Conservation (phyloP, 1,140 invertebrate genomes). For the Drosophila bifasciata region DNA sequence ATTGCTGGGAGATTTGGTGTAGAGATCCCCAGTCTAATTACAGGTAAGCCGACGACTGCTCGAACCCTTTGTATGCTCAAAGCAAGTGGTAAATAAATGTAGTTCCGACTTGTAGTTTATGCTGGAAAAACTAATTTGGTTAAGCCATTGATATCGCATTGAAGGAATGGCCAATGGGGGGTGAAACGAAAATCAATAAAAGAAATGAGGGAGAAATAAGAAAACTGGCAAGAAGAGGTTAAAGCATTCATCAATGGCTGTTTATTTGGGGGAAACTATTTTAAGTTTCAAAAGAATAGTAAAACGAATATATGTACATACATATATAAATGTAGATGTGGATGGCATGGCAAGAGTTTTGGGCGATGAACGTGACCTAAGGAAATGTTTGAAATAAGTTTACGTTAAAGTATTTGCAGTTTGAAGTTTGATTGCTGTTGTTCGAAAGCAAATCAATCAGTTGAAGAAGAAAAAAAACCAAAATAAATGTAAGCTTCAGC, state of each 20-base stretch:
- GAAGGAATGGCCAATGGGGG: constrained; percentile 7
- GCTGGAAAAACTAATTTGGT: constrained; percentile 15
- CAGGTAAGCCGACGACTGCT: constrained; percentile 13
- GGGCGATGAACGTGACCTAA: no score
- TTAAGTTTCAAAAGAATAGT: constrained; percentile 13
- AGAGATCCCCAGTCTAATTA: constrained; percentile 45
- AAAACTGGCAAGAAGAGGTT: constrained; percentile 16
- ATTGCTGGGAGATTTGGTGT: constrained; percentile 16
- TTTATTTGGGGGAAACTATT: constrained; percentile 31
- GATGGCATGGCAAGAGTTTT: no score
- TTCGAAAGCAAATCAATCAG: no score
- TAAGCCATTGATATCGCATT: not conserved
- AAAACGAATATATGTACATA: constrained; percentile 14
- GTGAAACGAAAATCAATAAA: constrained; percentile 34
- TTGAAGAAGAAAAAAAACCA: no score
- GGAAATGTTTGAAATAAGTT: no score
- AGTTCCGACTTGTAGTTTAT: constrained; percentile 6
- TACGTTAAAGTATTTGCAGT: no score
- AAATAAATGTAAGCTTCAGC: no score
- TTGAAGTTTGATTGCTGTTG: no score
- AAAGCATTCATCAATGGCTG: constrained; percentile 2
- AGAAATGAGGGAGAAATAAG: constrained; percentile 18
- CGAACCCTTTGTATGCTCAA: constrained; percentile 18
- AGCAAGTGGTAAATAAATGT: constrained; percentile 25
- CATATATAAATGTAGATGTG: constrained; percentile 8